Evolutionary conservation across 2,113 vertebrate species (phyloP).

Genomic region (Centropus unirufus): DNA sequence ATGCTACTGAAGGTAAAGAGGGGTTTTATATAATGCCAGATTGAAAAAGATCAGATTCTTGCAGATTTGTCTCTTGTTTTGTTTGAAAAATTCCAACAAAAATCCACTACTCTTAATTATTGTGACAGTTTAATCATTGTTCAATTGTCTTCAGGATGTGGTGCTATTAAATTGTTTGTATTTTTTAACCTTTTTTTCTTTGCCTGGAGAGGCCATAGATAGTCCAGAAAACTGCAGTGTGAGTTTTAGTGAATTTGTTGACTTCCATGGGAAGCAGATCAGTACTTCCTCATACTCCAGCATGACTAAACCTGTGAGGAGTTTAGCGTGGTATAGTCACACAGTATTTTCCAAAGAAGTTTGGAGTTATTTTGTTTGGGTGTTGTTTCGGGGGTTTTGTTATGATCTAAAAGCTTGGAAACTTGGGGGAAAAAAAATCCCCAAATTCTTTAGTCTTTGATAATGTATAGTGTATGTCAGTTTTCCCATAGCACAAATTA

Average conservation of each 20-base stretch:
- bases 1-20: background rate
- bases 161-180: background rate
- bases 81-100: background rate
- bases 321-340: background rate
- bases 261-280: slow-evolving; percentile 24
- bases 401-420: background rate
- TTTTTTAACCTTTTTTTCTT: slow-evolving; percentile 54
- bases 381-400: background rate
- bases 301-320: slow-evolving; percentile 35
- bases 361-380: background rate
- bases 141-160: background rate
- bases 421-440: background rate
- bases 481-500: slow-evolving; percentile 1
- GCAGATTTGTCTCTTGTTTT: no score
- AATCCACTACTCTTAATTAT: background rate
- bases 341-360: background rate
- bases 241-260: slow-evolving; percentile 54
- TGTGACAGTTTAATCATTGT: background rate
- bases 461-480: background rate
- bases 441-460: slow-evolving; percentile 9
- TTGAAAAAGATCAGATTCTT: background rate
- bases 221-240: slow-evolving; percentile 48
- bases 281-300: slow-evolving; percentile 6
- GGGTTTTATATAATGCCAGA: background rate
- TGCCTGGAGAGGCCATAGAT: slow-evolving; percentile 23